Conservation (phyloP, 2,113 vertebrate species). For the Apodemus speciosus region DNA sequence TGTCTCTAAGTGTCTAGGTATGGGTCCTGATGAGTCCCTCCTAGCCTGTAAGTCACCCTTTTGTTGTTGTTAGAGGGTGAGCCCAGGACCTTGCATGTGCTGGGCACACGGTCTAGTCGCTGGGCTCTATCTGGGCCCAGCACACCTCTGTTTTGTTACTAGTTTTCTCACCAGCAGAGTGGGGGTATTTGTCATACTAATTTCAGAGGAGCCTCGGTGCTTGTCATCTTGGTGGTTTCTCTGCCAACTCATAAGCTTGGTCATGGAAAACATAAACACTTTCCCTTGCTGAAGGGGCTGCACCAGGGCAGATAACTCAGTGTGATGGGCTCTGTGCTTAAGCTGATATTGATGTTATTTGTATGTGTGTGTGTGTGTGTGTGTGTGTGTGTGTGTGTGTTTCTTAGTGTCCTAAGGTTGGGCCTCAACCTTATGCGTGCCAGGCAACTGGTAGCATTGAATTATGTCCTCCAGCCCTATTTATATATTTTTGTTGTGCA, state of each 20-base stretch:
- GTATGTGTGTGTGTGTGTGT: background rate
- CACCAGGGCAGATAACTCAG: background rate
- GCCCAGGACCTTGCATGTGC: background rate
- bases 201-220: background rate
- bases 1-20: background rate
- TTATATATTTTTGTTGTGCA: background rate
- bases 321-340: background rate
- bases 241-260: background rate
- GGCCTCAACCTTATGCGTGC: background rate
- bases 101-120: background rate
- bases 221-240: background rate
- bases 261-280: background rate
- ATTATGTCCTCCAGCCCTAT: background rate
- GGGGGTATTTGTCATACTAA: background rate
- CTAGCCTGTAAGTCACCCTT: background rate
- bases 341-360: background rate
- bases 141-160: background rate
- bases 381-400: background rate
- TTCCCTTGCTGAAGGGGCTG: constrained; percentile 14
- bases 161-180: background rate
- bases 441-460: background rate
- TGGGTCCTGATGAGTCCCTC: background rate
- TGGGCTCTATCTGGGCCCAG: background rate
- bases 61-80: background rate
- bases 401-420: background rate